phyloP scores from a whole-genome alignment of 2,113 vertebrate genomes.

The Trogon melanurus region DNA sequence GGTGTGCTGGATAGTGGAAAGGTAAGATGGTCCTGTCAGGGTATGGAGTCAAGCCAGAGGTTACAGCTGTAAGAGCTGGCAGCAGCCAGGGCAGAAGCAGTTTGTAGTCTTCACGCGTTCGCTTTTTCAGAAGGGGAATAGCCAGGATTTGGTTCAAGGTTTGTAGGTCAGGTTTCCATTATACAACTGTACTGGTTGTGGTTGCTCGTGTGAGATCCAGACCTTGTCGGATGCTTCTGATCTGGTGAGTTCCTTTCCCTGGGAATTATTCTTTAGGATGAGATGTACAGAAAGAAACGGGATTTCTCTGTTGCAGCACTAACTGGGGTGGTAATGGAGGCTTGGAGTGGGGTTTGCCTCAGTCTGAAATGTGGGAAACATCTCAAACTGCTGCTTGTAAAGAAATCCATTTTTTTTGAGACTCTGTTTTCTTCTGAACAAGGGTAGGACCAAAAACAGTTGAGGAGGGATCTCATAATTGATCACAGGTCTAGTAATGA shows the following conservation, averaged over 20 bases:
- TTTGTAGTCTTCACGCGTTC: fast-evolving
- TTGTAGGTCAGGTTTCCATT: conserved; percentile 45
- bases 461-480: background rate
- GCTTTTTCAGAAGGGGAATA: background rate
- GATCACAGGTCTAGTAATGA: background rate
- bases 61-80: background rate
- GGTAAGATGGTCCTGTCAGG: background rate
- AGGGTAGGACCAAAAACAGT: background rate
- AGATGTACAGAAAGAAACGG: background rate
- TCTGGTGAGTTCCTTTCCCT: background rate
- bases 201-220: background rate
- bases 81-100: background rate
- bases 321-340: background rate
- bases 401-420: background rate
- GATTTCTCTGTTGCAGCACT: background rate
- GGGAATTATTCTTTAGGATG: background rate
- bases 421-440: background rate
- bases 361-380: background rate
- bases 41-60: background rate
- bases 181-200: background rate
- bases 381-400: background rate
- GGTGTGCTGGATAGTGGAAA: background rate
- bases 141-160: conserved; percentile 5
- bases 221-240: background rate
- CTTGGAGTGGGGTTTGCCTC: background rate